Evolutionary conservation across 2,797 vertebrate genomes (phyloP).

Genomic region (Leptoclinus maculatus): DNA sequence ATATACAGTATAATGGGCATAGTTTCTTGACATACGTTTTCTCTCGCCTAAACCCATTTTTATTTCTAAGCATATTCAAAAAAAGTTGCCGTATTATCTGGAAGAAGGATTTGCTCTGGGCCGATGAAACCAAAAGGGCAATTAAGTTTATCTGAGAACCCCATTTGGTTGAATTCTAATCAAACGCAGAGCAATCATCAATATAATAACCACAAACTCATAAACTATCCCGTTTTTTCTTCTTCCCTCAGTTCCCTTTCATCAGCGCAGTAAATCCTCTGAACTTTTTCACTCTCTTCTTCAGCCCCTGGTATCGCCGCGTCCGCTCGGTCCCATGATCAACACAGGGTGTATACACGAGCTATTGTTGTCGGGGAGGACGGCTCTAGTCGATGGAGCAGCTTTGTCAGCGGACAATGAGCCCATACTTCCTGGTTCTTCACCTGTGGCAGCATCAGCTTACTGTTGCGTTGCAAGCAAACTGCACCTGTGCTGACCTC

Average conservation of each 20-base stretch:
- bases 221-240: background rate
- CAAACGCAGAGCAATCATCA: slow-evolving; percentile 21
- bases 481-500: background rate
- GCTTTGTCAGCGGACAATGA: slow-evolving; percentile 27
- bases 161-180: slow-evolving; percentile 42
- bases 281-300: slow-evolving; percentile 40
- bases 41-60: background rate
- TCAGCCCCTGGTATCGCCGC: slow-evolving; percentile 31
- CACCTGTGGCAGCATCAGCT: slow-evolving; percentile 34
- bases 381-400: slow-evolving; percentile 22
- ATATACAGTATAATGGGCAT: background rate
- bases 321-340: slow-evolving; percentile 50
- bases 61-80: background rate
- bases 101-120: slow-evolving; percentile 3
- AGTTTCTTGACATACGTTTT: background rate
- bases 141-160: slow-evolving; percentile 6
- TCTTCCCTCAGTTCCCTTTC: background rate
- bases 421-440: slow-evolving; percentile 13
- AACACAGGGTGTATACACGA: slow-evolving; percentile 31
- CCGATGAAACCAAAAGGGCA: slow-evolving; percentile 31
- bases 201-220: slow-evolving; percentile 10
- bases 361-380: slow-evolving; percentile 29
- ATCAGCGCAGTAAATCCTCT: slow-evolving; percentile 11
- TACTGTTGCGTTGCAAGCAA: slow-evolving; percentile 10
- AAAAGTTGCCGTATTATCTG: background rate